Conservation (phyloP, 2,888 invertebrate genomes). For the Ametastegia equiseti region DNA sequence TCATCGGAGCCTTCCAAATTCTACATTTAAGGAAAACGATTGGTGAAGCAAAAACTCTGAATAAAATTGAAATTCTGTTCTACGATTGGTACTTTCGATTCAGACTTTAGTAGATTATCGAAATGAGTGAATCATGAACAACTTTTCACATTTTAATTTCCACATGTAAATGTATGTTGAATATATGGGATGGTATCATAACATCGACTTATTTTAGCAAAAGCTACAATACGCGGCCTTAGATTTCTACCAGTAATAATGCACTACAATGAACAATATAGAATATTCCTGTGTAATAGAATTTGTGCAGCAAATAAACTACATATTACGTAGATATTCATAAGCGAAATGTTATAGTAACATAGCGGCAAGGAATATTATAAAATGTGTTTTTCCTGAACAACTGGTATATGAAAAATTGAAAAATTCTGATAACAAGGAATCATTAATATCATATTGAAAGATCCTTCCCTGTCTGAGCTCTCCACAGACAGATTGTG, state of each 20-base stretch:
- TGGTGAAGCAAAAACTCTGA: neutral
- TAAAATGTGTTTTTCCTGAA: neutral
- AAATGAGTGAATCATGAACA: neutral
- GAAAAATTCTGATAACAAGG: neutral
- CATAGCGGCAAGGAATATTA: neutral
- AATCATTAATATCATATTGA: neutral
- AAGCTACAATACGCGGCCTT: neutral
- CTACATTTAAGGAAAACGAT: neutral
- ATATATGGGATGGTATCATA: neutral
- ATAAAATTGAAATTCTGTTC: neutral
- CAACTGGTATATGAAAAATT: neutral
- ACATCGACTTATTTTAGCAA: neutral
- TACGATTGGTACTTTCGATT: neutral
- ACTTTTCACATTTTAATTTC: neutral
- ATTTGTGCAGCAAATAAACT: neutral
- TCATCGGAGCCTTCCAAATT: neutral
- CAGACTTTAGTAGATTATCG: neutral
- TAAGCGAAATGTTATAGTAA: neutral
- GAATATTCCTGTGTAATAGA: neutral
- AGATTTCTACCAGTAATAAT: conserved; percentile 7
- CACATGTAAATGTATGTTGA: neutral
- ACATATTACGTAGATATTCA: neutral
- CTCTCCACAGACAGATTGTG: neutral
- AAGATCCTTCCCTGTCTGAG: neutral
- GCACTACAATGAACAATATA: conserved; percentile 18